Evolutionary conservation across 2,888 invertebrate genomes (phyloP).

Genomic region (Anoplius nigerrimus): DNA sequence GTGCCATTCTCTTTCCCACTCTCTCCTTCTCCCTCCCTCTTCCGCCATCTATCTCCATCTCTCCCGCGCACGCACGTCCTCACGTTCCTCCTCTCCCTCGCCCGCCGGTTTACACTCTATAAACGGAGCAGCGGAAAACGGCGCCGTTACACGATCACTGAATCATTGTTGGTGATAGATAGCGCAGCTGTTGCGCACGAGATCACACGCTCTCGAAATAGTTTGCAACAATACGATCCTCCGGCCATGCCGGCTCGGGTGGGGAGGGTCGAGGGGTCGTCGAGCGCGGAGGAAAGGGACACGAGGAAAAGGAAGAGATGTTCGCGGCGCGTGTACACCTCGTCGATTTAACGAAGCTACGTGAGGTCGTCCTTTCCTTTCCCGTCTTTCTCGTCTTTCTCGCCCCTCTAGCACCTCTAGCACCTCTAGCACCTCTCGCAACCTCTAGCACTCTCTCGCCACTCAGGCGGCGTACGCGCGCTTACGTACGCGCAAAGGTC

Average conservation of each 20-base stretch:
- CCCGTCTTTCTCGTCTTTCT: background rate
- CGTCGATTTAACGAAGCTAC: constrained; percentile 56
- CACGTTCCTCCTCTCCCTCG: constrained; percentile 27
- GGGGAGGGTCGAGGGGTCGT: background rate
- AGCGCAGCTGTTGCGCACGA: constrained; percentile 70
- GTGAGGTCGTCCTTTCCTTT: constrained; percentile 16
- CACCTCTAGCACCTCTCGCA: constrained; percentile 4
- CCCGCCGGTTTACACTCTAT: constrained; percentile 64
- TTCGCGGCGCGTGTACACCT: constrained; percentile 15
- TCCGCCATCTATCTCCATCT: constrained; percentile 34
- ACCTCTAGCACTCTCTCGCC: background rate
- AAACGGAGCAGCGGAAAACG: constrained; percentile 63
- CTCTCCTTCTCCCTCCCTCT: constrained; percentile 32
- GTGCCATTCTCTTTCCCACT: constrained; percentile 31
- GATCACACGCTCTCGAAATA: constrained; percentile 71
- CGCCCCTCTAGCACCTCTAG: constrained; percentile 15
- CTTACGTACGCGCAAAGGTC: constrained; percentile 20
- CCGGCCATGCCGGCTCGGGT: constrained; percentile 20
- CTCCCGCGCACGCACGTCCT: constrained; percentile 26
- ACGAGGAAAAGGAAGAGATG: constrained; percentile 4
- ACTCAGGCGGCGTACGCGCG: background rate
- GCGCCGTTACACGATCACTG: constrained; percentile 69
- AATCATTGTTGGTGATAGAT: constrained; percentile 73
- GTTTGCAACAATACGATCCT: constrained; percentile 67
- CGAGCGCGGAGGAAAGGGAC: background rate